Percentiles rank a stretch among this genome's conserved stretches.
phyloP scores from a whole-genome alignment of 1,140 invertebrate genomes.

The Gryon sp. region DNA sequence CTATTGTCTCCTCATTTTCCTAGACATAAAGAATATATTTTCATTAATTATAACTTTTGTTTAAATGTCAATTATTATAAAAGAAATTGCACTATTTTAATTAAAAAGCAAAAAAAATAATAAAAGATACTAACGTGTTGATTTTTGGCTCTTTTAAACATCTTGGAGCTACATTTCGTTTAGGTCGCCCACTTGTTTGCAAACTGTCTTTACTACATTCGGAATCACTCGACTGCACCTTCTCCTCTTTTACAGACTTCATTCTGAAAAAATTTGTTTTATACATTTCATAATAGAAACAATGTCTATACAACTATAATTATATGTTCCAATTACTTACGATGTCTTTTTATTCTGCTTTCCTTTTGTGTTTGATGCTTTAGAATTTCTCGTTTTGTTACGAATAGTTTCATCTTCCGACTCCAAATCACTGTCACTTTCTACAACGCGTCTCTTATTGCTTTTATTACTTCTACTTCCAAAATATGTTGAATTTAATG shows the following conservation, averaged over 20 bases:
- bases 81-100: too few species aligned
- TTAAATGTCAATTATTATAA: too few species aligned
- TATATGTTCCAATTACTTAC: not conserved
- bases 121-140: slow-evolving; percentile 8
- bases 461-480: too few species aligned
- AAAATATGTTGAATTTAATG: not conserved
- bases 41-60: too few species aligned
- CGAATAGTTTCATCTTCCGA: not conserved
- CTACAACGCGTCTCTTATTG: not conserved
- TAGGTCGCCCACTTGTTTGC: slow-evolving; percentile 16
- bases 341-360: not conserved
- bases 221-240: slow-evolving; percentile 13
- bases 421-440: slow-evolving; percentile 3
- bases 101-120: too few species aligned
- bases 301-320: not conserved
- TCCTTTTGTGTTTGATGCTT: too few species aligned
- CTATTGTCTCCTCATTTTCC: too few species aligned
- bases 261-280: not conserved
- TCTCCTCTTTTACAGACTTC: not conserved
- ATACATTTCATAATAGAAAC: not conserved
- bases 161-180: slow-evolving; percentile 17
- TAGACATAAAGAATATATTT: too few species aligned
- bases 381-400: not conserved
- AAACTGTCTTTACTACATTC: slow-evolving; percentile 26
- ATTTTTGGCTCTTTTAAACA: slow-evolving; percentile 25